Evolutionary conservation across 1,140 invertebrate species (phyloP).

Genomic region (Eupeodes corollae): DNA sequence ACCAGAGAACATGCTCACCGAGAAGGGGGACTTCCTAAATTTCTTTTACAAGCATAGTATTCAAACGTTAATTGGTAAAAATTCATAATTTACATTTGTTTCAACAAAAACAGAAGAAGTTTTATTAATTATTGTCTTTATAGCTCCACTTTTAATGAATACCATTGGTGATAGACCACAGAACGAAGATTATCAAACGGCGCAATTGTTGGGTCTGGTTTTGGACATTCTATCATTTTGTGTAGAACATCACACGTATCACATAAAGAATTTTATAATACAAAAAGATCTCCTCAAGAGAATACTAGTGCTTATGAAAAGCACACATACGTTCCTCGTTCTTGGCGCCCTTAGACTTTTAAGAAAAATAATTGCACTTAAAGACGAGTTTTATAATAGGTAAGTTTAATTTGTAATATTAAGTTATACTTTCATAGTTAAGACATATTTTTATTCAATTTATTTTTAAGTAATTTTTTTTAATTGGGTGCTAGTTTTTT

Average conservation of each 20-base stretch:
- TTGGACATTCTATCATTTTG: slow-evolving; percentile 96
- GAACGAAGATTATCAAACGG: slow-evolving; percentile 91
- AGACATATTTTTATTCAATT: neutral
- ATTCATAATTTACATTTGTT: neutral
- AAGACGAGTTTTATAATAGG: slow-evolving; percentile 96
- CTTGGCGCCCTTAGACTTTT: slow-evolving; percentile 92
- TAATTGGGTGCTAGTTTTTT: too few relatives aligned
- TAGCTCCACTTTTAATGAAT: slow-evolving; percentile 79
- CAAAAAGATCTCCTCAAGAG: slow-evolving; percentile 91
- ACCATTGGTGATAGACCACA: slow-evolving; percentile 76
- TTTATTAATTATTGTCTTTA: slow-evolving; percentile 13
- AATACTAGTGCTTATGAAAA: slow-evolving; percentile 94
- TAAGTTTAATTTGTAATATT: too few relatives aligned
- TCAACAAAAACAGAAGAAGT: neutral
- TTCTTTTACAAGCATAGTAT: slow-evolving; percentile 99
- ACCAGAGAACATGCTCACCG: slow-evolving; percentile 97
- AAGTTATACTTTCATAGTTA: neutral
- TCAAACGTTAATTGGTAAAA: slow-evolving; percentile 77
- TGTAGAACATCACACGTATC: slow-evolving; percentile 98
- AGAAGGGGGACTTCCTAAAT: slow-evolving; percentile 95
- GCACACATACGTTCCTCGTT: slow-evolving; percentile 94
- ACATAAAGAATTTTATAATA: slow-evolving; percentile 96
- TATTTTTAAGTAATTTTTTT: too few relatives aligned
- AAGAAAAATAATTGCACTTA: slow-evolving; percentile 91
- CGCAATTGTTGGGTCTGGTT: slow-evolving; percentile 88